phyloP scores from a whole-genome alignment of 2,888 invertebrate species.

The Leucozona laternaria region DNA sequence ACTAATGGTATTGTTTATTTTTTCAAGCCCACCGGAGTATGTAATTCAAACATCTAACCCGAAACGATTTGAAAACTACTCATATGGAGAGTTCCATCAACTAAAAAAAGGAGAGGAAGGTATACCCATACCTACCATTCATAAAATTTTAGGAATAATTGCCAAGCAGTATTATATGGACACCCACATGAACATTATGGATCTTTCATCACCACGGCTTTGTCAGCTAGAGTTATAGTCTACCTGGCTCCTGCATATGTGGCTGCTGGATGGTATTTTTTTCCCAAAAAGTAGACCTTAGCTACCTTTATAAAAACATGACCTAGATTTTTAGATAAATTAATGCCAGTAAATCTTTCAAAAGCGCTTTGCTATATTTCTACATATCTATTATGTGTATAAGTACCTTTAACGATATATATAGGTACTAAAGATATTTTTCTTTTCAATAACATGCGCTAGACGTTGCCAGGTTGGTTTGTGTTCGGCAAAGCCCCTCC shows the following conservation, averaged over 20 bases:
- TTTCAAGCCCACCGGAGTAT: too few relatives aligned
- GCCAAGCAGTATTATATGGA: too few relatives aligned
- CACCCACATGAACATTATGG: not conserved
- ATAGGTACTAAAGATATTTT: not conserved
- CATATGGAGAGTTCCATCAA: too few relatives aligned
- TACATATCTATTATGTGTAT: too few relatives aligned
- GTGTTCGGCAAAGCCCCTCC: not conserved
- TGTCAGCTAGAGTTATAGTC: not conserved
- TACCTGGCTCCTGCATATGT: not conserved
- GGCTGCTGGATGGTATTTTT: not conserved
- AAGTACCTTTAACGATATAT: not conserved
- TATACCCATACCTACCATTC: too few relatives aligned
- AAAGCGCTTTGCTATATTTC: not conserved
- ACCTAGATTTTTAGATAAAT: slow-evolving; percentile 8
- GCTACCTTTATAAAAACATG: not conserved
- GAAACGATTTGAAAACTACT: too few relatives aligned
- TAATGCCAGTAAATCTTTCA: not conserved
- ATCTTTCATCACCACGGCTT: not conserved
- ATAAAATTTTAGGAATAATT: too few relatives aligned
- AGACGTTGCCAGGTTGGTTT: slow-evolving; percentile 1
- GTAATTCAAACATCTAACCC: too few relatives aligned
- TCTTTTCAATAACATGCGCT: not conserved
- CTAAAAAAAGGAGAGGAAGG: too few relatives aligned
- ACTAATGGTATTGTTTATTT: too few relatives aligned
- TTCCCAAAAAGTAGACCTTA: not conserved